Evolutionary conservation across 2,888 invertebrate genomes (phyloP).

Genomic region (Eudasyphora cyanicolor): DNA sequence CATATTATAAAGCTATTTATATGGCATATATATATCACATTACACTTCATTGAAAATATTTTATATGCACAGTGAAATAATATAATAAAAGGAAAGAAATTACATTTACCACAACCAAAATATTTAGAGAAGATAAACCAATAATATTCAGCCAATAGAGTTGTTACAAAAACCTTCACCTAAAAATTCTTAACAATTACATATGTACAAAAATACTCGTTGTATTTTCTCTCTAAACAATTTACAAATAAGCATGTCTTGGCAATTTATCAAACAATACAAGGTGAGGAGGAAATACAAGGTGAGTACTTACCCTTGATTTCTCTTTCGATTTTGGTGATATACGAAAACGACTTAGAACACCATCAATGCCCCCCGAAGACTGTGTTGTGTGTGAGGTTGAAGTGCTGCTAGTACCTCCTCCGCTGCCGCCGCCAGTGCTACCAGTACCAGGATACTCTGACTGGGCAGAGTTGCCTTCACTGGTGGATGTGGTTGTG

Average conservation of each 20-base stretch:
- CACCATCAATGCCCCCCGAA: slow-evolving; percentile 72
- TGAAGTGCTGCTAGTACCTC: slow-evolving; percentile 74
- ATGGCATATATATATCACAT: too few species aligned
- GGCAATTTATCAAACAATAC: background rate
- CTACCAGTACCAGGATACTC: slow-evolving; percentile 81
- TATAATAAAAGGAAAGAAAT: slow-evolving; percentile 5
- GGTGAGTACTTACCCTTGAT: slow-evolving; percentile 82
- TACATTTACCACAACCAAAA: slow-evolving; percentile 15
- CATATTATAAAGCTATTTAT: too few species aligned
- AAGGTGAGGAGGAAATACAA: background rate
- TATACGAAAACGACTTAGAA: slow-evolving; percentile 83
- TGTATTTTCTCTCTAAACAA: background rate
- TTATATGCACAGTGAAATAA: background rate
- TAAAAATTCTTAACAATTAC: background rate
- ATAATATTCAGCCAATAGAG: background rate
- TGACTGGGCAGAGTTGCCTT: slow-evolving; percentile 83
- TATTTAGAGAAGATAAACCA: background rate
- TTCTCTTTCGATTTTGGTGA: slow-evolving; percentile 84
- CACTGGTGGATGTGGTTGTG: slow-evolving; percentile 69
- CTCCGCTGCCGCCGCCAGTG: slow-evolving; percentile 1
- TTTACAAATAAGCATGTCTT: slow-evolving; percentile 13
- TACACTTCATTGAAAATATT: too few species aligned
- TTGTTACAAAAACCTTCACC: background rate
- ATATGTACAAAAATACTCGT: too few species aligned
- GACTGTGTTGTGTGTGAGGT: slow-evolving; percentile 58